phyloP scores from a whole-genome alignment of 92 coral and sea anemone species.

The Zoanthus solanderi region DNA sequence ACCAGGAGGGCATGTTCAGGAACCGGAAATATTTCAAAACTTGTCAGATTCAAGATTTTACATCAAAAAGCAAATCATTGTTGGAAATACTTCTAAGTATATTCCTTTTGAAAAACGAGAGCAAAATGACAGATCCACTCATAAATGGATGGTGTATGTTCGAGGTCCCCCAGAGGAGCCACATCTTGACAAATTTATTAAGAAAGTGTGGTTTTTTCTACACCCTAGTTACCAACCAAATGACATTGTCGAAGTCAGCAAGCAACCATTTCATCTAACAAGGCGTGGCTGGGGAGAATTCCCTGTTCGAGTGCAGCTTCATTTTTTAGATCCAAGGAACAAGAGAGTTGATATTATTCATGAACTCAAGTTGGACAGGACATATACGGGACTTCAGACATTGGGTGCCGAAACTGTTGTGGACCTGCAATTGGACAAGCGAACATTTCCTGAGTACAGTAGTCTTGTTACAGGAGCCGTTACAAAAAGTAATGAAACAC shows the following conservation, averaged over 20 bases:
- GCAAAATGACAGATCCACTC: constrained; percentile 93
- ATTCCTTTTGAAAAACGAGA: constrained; percentile 91
- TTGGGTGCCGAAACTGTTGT: constrained; percentile 97
- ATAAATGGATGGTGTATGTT: constrained; percentile 99
- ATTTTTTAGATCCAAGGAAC: constrained; percentile 90
- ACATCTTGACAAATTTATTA: constrained; percentile 72
- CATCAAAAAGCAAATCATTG: constrained; percentile 85
- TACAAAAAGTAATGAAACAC: constrained; percentile 2
- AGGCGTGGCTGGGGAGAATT: constrained; percentile 99
- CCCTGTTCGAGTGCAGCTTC: constrained; percentile 95
- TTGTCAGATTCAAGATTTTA: constrained; percentile 87
- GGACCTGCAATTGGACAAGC: constrained; percentile 93
- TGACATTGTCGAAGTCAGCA: constrained; percentile 94
- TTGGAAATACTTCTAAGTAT: constrained; percentile 98
- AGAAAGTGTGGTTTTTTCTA: constrained; percentile 97
- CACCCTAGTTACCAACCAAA: constrained; percentile 99
- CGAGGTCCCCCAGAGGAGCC: constrained; percentile 95
- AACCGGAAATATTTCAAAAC: constrained; percentile 1
- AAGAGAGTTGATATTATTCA: constrained; percentile 95
- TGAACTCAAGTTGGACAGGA: constrained; percentile 90
- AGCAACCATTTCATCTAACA: constrained; percentile 95
- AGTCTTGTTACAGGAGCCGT: constrained; percentile 10
- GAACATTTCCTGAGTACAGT: constrained; percentile 79
- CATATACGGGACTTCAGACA: constrained; percentile 98
- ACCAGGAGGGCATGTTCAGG: constrained; percentile 3